phyloP scores from a whole-genome alignment of 2,113 vertebrate species.

The Leuciscus idus region DNA sequence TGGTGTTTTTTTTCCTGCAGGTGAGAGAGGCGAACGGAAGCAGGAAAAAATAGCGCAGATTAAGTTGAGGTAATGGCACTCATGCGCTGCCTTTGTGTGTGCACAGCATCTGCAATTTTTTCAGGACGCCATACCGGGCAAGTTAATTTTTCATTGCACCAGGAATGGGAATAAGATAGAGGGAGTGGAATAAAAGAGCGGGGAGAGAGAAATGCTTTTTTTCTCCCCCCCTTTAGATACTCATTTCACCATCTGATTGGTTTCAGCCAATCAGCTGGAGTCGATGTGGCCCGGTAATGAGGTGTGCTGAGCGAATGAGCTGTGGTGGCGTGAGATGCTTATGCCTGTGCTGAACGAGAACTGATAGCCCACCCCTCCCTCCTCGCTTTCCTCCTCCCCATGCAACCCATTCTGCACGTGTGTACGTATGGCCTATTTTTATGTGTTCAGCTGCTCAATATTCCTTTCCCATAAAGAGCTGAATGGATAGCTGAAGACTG shows the following conservation, averaged over 20 bases:
- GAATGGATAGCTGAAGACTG: slow-evolving; percentile 11
- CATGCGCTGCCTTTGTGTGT: slow-evolving; percentile 68
- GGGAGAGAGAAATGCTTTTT: slow-evolving; percentile 5
- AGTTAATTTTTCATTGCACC: slow-evolving; percentile 75
- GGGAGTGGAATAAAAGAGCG: slow-evolving; percentile 22
- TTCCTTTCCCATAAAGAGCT: slow-evolving; percentile 8
- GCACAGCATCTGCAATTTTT: slow-evolving; percentile 69
- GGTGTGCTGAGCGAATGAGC: slow-evolving; percentile 54
- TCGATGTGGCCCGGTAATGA: slow-evolving; percentile 74
- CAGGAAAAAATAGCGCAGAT: slow-evolving; percentile 69
- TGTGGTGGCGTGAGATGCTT: not conserved
- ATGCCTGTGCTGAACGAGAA: slow-evolving; percentile 8
- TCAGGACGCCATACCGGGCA: slow-evolving; percentile 63
- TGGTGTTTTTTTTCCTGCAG: slow-evolving; percentile 59
- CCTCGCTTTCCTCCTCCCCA: not conserved
- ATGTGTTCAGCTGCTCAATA: slow-evolving; percentile 21
- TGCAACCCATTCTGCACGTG: slow-evolving; percentile 15
- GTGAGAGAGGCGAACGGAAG: slow-evolving; percentile 60
- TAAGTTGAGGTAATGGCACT: slow-evolving; percentile 76
- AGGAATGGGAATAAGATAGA: slow-evolving; percentile 50
- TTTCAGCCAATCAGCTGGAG: slow-evolving; percentile 74
- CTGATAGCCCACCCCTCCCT: not conserved
- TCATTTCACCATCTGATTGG: slow-evolving; percentile 76
- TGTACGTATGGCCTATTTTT: slow-evolving; percentile 38
- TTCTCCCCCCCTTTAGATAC: slow-evolving; percentile 44